These are phyloP conservation scores for Acrocephalus kingi DNA, from an alignment of 2,113 vertebrate species.

Conservation along the genomic window DNA sequence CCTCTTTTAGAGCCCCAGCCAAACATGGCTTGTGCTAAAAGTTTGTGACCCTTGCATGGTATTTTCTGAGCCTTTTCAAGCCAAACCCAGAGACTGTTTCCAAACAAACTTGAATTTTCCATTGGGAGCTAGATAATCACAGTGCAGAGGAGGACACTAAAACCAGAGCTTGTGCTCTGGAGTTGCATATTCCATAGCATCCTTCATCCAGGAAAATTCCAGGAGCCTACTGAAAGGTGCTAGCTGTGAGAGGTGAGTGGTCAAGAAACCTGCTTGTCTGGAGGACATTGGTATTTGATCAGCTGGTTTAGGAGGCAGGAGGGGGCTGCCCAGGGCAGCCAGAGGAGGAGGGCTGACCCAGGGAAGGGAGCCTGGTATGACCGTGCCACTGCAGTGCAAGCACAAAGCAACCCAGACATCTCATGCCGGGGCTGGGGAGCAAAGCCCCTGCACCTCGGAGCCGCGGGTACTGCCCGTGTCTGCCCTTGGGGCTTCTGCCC, in stretches of 20 bases:
- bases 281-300: not conserved
- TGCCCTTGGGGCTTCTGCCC: not conserved
- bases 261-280: not conserved
- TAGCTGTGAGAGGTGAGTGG: accelerated
- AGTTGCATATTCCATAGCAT: not conserved
- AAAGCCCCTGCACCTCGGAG: not conserved
- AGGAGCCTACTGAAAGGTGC: not conserved
- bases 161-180: not conserved
- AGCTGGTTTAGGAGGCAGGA: not conserved
- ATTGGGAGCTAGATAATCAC: not conserved
- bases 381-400: accelerated
- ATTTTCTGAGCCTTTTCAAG: not conserved
- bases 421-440: accelerated
- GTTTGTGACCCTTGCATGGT: not conserved
- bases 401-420: accelerated
- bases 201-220: not conserved
- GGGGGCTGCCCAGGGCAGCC: not conserved
- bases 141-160: constrained; percentile 34
- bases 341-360: not conserved
- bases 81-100: constrained; percentile 7
- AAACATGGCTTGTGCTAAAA: not conserved
- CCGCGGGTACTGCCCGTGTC: accelerated
- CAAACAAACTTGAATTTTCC: constrained; percentile 34
- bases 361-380: not conserved
- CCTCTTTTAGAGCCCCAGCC: not conserved